Evolutionary conservation across 2,113 vertebrate species (phyloP), one percentile per base, ranked within the genome.

Genomic region (Pristiophorus japonicus): DNA sequence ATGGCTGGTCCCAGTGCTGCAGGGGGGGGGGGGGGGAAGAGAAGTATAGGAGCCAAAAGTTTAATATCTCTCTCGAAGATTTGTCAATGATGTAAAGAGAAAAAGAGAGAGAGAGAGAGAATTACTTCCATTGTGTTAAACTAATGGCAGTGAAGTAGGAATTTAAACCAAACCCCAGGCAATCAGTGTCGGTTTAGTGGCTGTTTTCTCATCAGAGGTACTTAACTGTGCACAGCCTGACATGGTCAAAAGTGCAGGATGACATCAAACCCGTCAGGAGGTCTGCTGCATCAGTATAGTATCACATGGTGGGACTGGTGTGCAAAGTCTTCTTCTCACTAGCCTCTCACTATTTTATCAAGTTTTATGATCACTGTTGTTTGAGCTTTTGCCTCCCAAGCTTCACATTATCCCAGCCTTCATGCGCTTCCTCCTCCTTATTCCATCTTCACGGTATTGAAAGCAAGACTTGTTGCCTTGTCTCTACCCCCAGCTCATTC

Each of bases 11-110:
- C 34, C 55, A 62, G n/a, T 38, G 62, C 88, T 63, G 88, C 88
- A 92, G 55, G 62, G 51, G 88, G n/a, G n/a, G n/a, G n/a, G n/a
- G n/a, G n/a, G n/a, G n/a, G n/a, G n/a, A n/a, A n/a, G n/a, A n/a
- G 59, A 92, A 55, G 14, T 8, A 22, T 14, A 22, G 16, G 62
- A 63, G 88, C 88, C 88, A 92, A 65, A 38, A 92, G 88, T 92
- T 92, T 92, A 34, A 92, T 84, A 55, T n/a, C 51, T 90, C 27
- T 4, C 51, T 5, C 14, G 11, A 55, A 90, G 11, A 90, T 55
- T 34, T 91, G 88, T 65, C 59, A 92, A 92, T 27, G 88, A 38
- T 38, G 59, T 92, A 91, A 91, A 91, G 59, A 62, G 34, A 63
- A 92, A 63, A 92, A 18, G 30, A 51, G 27, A 30, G 51, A 90